Conservation (phyloP, 2,113 vertebrate species). For the Gasterosteus nipponicus region DNA sequence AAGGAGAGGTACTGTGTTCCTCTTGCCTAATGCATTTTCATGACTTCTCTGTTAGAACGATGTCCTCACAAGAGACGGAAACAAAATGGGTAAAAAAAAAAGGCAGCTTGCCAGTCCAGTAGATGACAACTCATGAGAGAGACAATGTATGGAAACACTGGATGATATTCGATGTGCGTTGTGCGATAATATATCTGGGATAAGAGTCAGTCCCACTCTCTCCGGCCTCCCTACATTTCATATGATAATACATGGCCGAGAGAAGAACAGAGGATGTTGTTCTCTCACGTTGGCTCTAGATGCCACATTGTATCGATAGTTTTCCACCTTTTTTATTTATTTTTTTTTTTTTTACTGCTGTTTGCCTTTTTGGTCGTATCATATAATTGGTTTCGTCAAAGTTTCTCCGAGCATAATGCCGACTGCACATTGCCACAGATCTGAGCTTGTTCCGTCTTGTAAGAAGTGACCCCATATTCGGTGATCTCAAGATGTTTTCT, state of each 20-base stretch:
- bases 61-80: slow-evolving; percentile 17
- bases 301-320: neutral
- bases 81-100: slow-evolving; percentile 9
- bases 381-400: slow-evolving; percentile 50
- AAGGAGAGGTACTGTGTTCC: slow-evolving; percentile 35
- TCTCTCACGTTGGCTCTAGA: slow-evolving; percentile 12
- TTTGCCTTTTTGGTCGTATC: slow-evolving; percentile 41
- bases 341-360: neutral
- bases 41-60: slow-evolving; percentile 6
- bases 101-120: slow-evolving; percentile 4
- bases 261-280: slow-evolving; percentile 13
- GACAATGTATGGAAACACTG: slow-evolving; percentile 8
- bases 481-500: slow-evolving; percentile 80
- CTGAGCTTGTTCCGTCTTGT: slow-evolving; percentile 83
- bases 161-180: neutral
- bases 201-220: slow-evolving; percentile 17
- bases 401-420: slow-evolving; percentile 45
- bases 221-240: slow-evolving; percentile 24
- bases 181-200: slow-evolving; percentile 14
- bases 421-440: slow-evolving; percentile 69
- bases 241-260: slow-evolving; percentile 30
- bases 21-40: slow-evolving; percentile 23
- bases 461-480: slow-evolving; percentile 86
- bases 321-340: slow-evolving; percentile 15
- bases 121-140: slow-evolving; percentile 30